These are phyloP conservation scores for Dione juno DNA, from an alignment of 2,888 invertebrate species.

Conservation along the genomic window DNA sequence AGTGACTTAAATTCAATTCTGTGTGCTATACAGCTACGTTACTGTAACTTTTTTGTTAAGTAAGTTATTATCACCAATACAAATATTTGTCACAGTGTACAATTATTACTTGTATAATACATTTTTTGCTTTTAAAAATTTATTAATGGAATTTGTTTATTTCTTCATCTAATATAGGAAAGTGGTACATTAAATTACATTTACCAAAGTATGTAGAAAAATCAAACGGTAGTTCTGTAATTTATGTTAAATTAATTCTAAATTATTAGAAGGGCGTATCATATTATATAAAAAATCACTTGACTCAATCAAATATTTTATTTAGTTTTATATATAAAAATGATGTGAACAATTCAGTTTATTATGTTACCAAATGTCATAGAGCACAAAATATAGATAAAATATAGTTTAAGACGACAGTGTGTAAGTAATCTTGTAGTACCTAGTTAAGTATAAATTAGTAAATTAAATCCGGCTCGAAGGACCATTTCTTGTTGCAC, in stretches of 20 bases:
- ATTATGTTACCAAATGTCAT: slow-evolving; percentile 9
- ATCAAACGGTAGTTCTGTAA: not conserved
- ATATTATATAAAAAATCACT: not conserved
- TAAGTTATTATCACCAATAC: too few species aligned
- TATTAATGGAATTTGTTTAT: not conserved
- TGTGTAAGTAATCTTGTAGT: slow-evolving; percentile 34
- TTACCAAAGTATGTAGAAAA: not conserved
- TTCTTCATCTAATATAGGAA: not conserved
- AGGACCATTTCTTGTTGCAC: slow-evolving; percentile 1
- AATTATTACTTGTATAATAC: too few species aligned
- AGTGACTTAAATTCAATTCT: too few species aligned
- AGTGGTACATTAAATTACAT: not conserved
- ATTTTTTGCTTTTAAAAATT: too few species aligned
- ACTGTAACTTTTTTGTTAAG: too few species aligned
- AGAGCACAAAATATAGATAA: slow-evolving; percentile 30
- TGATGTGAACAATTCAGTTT: not conserved
- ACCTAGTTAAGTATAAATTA: slow-evolving; percentile 21
- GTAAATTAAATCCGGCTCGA: slow-evolving; percentile 17
- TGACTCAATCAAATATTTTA: not conserved
- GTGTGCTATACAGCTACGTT: too few species aligned
- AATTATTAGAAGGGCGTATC: not conserved
- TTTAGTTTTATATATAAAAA: not conserved
- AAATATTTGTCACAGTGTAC: too few species aligned
- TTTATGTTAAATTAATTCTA: not conserved
- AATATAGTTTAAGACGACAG: slow-evolving; percentile 5